Conservation (phyloP, 2,113 vertebrate species). For the Emberiza fucata region DNA sequence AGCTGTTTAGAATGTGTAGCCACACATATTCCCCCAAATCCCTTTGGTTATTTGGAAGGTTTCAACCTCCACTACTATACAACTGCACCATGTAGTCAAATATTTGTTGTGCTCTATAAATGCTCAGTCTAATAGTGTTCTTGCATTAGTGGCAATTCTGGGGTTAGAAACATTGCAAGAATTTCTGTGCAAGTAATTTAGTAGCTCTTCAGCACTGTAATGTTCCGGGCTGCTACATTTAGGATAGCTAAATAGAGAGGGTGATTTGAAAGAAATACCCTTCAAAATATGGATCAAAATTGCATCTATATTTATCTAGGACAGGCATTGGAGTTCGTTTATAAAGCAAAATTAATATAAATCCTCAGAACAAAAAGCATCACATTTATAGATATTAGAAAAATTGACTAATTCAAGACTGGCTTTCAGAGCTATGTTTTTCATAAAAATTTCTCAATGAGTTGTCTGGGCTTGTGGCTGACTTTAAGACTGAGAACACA, state of each 20-base stretch:
- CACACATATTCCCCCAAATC: background rate
- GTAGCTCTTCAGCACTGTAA: background rate
- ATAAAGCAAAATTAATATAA: background rate
- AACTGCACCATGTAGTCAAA: background rate
- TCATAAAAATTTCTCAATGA: background rate
- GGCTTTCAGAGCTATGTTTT: background rate
- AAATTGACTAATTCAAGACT: background rate
- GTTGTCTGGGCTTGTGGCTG: background rate
- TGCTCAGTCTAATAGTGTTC: background rate
- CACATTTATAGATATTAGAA: background rate
- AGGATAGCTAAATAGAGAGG: constrained; percentile 65
- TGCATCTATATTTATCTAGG: constrained; percentile 4
- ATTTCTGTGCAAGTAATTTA: constrained; percentile 30
- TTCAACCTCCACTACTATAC: background rate
- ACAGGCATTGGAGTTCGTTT: background rate
- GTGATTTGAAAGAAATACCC: constrained; percentile 41
- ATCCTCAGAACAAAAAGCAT: background rate
- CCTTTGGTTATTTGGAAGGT: background rate
- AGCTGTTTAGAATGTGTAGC: background rate
- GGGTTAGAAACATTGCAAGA: background rate
- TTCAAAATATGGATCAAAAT: constrained; percentile 11
- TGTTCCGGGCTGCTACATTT: constrained; percentile 51
- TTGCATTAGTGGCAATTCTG: background rate
- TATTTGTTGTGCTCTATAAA: background rate
- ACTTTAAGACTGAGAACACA: background rate